Percentiles rank a stretch among this genome's conserved stretches.
phyloP scores from a whole-genome alignment of 2,888 invertebrate genomes.

The Lasioglossum villosulum region DNA sequence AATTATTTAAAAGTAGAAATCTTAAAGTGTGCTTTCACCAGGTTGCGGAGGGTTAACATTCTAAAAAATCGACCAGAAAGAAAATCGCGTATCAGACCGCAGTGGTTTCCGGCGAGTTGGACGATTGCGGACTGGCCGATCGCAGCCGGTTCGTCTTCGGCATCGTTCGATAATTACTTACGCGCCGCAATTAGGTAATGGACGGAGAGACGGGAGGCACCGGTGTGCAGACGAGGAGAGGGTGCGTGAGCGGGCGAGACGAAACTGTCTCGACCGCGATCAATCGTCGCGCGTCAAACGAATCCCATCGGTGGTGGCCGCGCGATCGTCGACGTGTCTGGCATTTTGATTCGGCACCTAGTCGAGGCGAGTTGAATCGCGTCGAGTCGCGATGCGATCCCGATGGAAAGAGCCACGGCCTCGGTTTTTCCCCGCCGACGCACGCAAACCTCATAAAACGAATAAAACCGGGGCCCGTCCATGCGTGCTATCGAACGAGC shows the following conservation, averaged over 20 bases:
- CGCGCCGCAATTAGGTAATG: constrained; percentile 73
- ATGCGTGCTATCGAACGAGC: constrained; percentile 69
- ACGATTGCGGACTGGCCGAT: not conserved
- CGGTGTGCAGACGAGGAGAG: not conserved
- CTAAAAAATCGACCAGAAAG: not conserved
- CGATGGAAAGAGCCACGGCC: constrained; percentile 40
- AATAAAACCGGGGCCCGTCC: constrained; percentile 61
- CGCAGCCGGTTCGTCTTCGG: constrained; percentile 26
- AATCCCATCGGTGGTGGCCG: constrained; percentile 26
- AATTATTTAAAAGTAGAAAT: not conserved
- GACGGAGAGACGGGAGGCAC: constrained; percentile 6
- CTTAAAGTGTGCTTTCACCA: not conserved
- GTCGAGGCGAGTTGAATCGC: constrained; percentile 26
- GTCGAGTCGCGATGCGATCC: constrained; percentile 13
- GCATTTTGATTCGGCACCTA: constrained; percentile 57
- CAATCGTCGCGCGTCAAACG: constrained; percentile 62
- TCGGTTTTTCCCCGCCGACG: constrained; percentile 45
- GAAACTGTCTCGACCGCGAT: constrained; percentile 52
- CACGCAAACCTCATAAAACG: constrained; percentile 65
- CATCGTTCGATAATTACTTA: constrained; percentile 66
- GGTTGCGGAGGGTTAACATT: not conserved
- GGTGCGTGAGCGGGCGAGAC: not conserved
- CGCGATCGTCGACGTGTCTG: constrained; percentile 60
- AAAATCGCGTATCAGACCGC: not conserved
- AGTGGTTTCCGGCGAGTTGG: not conserved